Conservation (phyloP, 2,113 vertebrate species). For the Andinoacara biseriatus region DNA sequence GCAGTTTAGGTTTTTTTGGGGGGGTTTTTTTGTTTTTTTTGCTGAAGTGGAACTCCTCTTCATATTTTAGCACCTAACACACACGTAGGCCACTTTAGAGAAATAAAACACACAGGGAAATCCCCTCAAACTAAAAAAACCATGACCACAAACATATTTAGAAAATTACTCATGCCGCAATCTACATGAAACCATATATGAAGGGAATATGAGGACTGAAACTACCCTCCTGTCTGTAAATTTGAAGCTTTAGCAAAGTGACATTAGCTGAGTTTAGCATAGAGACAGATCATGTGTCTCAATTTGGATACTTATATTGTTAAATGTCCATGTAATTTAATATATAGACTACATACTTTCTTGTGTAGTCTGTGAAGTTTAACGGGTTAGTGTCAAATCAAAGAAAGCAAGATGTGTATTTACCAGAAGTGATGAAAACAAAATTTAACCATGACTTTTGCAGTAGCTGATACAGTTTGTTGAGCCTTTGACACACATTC, state of each 20-base stretch:
- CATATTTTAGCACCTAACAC: background rate
- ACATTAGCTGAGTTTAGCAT: background rate
- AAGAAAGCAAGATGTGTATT: background rate
- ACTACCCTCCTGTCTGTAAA: background rate
- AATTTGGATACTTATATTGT: background rate
- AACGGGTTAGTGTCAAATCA: background rate
- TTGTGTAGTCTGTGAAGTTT: background rate
- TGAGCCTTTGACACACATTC: background rate
- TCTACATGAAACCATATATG: background rate
- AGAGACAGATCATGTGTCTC: background rate
- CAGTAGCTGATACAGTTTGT: background rate
- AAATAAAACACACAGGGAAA: slow-evolving; percentile 4
- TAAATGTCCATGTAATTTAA: background rate
- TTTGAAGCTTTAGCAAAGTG: background rate
- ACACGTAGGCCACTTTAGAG: background rate
- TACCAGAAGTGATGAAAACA: background rate
- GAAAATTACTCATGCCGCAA: background rate
- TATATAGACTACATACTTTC: background rate
- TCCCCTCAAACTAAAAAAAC: background rate
- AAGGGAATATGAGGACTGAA: background rate
- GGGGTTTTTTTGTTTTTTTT: background rate
- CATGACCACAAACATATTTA: background rate
- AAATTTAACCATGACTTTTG: background rate
- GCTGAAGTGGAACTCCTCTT: background rate
- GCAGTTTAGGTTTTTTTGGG: slow-evolving; percentile 18